Percentiles rank a stretch among this genome's conserved stretches.
Evolutionary conservation across 2,113 vertebrate species (phyloP).

Genomic region (Cyphomyrus discorhynchus): DNA sequence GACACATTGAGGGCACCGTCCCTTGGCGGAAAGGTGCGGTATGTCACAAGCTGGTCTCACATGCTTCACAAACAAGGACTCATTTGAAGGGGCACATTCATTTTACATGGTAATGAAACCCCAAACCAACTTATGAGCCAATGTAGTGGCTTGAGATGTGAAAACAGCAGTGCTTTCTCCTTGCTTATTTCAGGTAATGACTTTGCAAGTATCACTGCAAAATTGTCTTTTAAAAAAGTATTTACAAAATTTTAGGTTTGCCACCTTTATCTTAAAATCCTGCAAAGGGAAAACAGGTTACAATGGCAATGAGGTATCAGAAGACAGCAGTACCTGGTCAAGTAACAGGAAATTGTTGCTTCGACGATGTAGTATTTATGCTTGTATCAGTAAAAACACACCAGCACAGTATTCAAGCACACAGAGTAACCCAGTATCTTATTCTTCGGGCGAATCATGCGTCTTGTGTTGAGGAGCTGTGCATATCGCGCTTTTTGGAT

Average conservation of each 20-base stretch:
- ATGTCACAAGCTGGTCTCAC: slow-evolving; percentile 59
- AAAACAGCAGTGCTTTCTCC: neutral
- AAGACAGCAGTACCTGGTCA: neutral
- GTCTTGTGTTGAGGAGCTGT: neutral
- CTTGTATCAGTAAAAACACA: neutral
- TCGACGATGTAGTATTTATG: neutral
- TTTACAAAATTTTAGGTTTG: neutral
- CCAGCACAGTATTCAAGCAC: neutral
- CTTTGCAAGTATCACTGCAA: neutral
- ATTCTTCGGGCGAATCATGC: neutral
- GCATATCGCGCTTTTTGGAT: neutral
- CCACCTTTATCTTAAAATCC: neutral
- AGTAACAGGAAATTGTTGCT: neutral
- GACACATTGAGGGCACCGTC: slow-evolving; percentile 14
- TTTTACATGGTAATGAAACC: neutral
- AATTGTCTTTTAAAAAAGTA: neutral
- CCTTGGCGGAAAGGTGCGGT: slow-evolving; percentile 50
- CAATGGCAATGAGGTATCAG: neutral
- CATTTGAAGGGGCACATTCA: neutral
- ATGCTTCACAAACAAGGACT: slow-evolving; percentile 60
- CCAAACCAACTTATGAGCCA: neutral
- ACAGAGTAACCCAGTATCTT: neutral
- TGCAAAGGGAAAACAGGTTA: neutral
- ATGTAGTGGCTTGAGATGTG: neutral
- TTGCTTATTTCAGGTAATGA: neutral